These are phyloP conservation scores for Holcopasites calliopsidis DNA, from an alignment of 1,140 invertebrate species.

Conservation along the genomic window DNA sequence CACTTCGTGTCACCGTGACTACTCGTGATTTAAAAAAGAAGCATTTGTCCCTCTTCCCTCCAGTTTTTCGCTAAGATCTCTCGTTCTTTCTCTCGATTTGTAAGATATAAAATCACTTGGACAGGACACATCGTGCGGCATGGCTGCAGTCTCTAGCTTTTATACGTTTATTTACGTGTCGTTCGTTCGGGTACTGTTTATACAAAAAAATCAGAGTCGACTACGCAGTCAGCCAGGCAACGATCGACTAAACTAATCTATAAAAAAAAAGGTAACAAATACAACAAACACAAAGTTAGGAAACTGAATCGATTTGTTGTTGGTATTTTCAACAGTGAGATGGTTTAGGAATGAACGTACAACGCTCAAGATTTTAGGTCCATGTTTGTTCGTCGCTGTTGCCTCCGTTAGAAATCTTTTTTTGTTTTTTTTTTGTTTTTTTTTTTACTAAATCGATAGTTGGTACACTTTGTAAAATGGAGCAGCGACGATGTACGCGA, in stretches of 20 bases:
- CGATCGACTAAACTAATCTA: constrained; percentile 77
- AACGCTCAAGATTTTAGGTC: constrained; percentile 74
- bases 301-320: constrained; percentile 74
- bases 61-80: constrained; percentile 59
- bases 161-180: constrained; percentile 34
- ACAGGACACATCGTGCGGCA: constrained; percentile 44
- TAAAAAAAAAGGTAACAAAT: constrained; percentile 79
- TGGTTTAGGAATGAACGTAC: constrained; percentile 67
- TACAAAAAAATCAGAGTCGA: constrained; percentile 69
- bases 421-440: no score
- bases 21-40: constrained; percentile 72
- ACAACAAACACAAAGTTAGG: constrained; percentile 74
- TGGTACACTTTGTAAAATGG: constrained; percentile 65
- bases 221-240: constrained; percentile 69
- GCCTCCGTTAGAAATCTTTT: constrained; percentile 53
- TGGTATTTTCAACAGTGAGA: constrained; percentile 70
- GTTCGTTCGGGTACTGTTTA: constrained; percentile 43
- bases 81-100: constrained; percentile 32
- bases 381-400: constrained; percentile 67
- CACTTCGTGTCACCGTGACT: constrained; percentile 76
- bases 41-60: constrained; percentile 65
- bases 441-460: constrained; percentile 66
- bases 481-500: constrained; percentile 48
- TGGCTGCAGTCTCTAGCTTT: constrained; percentile 40
- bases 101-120: constrained; percentile 53